These are phyloP conservation scores for Diaphora mendica DNA, from an alignment of 2,888 invertebrate genomes.

Conservation along the genomic window DNA sequence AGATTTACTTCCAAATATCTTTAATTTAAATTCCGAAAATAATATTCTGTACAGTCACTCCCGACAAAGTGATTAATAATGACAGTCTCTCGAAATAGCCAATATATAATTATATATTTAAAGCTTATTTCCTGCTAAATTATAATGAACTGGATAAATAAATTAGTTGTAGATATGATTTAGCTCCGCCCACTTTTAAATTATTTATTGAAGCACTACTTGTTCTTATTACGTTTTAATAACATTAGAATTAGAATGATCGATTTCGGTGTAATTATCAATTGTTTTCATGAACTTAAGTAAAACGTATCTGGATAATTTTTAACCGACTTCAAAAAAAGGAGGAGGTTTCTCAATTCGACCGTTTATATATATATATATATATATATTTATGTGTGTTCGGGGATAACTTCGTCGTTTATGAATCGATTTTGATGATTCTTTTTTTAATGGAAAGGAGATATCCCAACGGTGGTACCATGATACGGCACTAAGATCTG, in stretches of 20 bases:
- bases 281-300: no score
- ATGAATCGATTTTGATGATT: no score
- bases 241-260: neutral
- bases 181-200: neutral
- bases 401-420: no score
- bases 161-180: constrained; percentile 6
- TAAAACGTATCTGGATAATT: neutral
- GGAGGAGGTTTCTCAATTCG: no score
- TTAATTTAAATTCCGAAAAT: no score
- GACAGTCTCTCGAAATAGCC: neutral
- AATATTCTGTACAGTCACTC: neutral
- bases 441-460: no score
- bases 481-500: no score
- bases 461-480: no score
- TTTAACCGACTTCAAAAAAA: no score
- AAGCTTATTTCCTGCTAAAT: neutral
- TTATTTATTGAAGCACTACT: neutral
- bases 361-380: no score
- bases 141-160: constrained; percentile 1
- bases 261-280: no score
- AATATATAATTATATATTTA: constrained; percentile 7
- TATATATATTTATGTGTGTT: no score
- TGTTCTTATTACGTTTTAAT: neutral
- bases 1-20: neutral
- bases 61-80: neutral